Evolutionary conservation across 2,888 invertebrate genomes (phyloP).

Genomic region (Empis livida): DNA sequence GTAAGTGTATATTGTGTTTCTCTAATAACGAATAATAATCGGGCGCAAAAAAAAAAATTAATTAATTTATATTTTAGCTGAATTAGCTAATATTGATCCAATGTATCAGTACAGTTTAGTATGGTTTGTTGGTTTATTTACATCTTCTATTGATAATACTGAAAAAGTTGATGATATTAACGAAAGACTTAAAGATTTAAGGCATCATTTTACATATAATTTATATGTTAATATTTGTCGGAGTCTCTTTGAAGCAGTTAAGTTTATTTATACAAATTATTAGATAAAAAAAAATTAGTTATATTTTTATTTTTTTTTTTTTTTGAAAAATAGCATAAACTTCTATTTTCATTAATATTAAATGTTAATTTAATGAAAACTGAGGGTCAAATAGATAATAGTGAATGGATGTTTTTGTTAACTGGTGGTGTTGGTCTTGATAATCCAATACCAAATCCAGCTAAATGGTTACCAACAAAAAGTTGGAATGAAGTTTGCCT

Average conservation of each 20-base stretch:
- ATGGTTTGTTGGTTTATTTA: conserved; percentile 88
- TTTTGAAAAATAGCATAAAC: conserved; percentile 59
- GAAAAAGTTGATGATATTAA: conserved; percentile 71
- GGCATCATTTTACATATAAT: conserved; percentile 73
- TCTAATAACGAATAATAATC: no score
- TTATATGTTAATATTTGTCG: conserved; percentile 84
- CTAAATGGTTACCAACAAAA: conserved; percentile 54
- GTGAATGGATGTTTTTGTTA: conserved; percentile 74
- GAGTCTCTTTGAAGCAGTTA: conserved; percentile 64
- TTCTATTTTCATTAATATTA: conserved; percentile 71
- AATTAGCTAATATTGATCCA: conserved; percentile 83
- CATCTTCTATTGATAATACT: conserved; percentile 73
- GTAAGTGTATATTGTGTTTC: conserved; percentile 31
- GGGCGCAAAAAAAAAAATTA: conserved; percentile 39
- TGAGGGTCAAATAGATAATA: conserved; percentile 43
- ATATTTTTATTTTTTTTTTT: neutral
- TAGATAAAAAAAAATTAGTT: neutral
- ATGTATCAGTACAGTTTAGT: conserved; percentile 94
- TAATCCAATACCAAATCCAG: conserved; percentile 57
- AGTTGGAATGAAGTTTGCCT: conserved; percentile 70
- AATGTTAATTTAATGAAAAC: conserved; percentile 57
- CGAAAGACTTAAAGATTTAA: conserved; percentile 59
- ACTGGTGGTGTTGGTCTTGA: conserved; percentile 75
- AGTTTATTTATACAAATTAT: conserved; percentile 10
- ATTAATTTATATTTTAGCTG: conserved; percentile 41